phyloP scores from a whole-genome alignment of 2,113 vertebrate genomes.

The Oenanthe oenanthe region DNA sequence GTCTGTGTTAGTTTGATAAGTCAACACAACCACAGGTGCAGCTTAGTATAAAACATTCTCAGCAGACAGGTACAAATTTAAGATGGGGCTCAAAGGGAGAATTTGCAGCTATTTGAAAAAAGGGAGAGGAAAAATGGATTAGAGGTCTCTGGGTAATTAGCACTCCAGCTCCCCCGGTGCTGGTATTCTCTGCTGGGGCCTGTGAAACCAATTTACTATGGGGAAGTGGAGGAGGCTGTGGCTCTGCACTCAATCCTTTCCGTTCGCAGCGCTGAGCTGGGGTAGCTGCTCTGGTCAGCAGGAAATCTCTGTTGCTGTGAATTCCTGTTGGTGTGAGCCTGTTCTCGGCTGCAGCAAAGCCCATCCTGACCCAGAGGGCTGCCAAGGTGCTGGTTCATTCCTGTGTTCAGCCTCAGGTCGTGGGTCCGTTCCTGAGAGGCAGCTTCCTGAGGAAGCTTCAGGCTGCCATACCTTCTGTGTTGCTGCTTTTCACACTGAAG shows the following conservation, averaged over 20 bases:
- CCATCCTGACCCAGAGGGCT: background rate
- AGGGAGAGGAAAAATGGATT: background rate
- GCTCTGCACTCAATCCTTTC: background rate
- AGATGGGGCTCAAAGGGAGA: background rate
- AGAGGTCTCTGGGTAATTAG: too few relatives aligned
- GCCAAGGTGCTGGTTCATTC: background rate
- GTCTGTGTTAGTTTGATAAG: background rate
- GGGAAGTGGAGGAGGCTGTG: background rate
- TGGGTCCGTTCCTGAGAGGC: background rate
- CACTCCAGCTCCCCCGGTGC: fast-evolving
- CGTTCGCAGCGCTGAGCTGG: background rate
- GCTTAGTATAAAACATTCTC: background rate
- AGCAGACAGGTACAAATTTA: background rate
- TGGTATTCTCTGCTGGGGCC: fast-evolving
- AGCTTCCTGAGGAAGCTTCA: slow-evolving; percentile 28
- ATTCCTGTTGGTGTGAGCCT: too few relatives aligned
- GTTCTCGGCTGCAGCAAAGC: fast-evolving
- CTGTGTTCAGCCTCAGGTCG: background rate
- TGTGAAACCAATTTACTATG: fast-evolving
- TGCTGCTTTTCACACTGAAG: background rate
- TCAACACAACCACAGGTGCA: background rate
- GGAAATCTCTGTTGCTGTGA: background rate
- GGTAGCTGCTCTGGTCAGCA: background rate
- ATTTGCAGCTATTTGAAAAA: background rate
- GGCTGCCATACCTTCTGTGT: background rate